Evolutionary conservation across 2,888 invertebrate species (phyloP).

Genomic region (Lycocerus yunnanus): DNA sequence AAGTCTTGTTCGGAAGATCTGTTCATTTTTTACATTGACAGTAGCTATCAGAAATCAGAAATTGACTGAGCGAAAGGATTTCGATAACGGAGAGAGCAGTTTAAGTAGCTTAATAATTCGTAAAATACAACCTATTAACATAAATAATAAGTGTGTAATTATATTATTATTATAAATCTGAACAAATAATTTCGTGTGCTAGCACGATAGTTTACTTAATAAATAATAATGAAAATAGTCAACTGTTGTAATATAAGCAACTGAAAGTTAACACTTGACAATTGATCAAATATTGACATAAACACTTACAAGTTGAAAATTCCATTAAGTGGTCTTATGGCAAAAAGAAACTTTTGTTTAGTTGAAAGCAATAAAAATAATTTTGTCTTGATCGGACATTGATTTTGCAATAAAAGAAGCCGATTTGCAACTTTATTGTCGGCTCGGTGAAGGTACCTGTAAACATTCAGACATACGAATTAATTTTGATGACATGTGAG

Average conservation of each 20-base stretch:
- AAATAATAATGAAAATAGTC: not conserved
- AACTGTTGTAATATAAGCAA: not conserved
- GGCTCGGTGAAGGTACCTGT: not conserved
- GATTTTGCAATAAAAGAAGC: not conserved
- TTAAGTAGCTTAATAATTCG: not conserved
- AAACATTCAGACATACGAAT: constrained; percentile 12
- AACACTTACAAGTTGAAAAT: not conserved
- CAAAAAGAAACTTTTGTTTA: not conserved
- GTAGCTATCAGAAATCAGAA: not conserved
- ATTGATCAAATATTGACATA: not conserved
- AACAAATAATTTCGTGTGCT: not conserved
- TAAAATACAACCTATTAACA: not conserved
- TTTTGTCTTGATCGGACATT: not conserved
- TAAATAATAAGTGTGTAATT: not conserved
- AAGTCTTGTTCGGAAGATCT: not conserved
- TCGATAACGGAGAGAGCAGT: not conserved
- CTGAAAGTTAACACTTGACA: not conserved
- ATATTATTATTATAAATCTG: not conserved
- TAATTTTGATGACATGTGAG: constrained; percentile 20
- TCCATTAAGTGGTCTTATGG: not conserved
- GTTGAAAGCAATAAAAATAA: not conserved
- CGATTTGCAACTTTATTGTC: not conserved
- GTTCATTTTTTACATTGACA: not conserved
- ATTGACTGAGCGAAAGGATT: not conserved
- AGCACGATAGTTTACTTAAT: not conserved